Evolutionary conservation across 1,140 invertebrate genomes (phyloP), one percentile per base, ranked within the genome.

Genomic region (Manduca sexta): DNA sequence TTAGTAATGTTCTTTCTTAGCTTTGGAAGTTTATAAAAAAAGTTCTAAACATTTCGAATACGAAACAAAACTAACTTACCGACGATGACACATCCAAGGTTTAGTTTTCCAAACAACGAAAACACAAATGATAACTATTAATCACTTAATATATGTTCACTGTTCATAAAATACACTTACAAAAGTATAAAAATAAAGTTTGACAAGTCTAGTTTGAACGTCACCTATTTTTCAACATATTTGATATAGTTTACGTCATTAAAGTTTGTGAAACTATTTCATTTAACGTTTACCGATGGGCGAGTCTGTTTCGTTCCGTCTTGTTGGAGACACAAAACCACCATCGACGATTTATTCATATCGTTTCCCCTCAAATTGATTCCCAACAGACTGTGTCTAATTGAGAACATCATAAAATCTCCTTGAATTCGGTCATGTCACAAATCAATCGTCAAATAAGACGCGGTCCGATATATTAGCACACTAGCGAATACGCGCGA

Each of bases 331-430:
- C 66, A 69, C 68, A 63, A 75, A 74, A 72, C 65, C 51, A 64
- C 67, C 43, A 59, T 52, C 56, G 56, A 75, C 75, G 70, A 74
- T 82, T 82, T 79, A 83, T 79, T 74, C 75, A 82, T 75, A 53
- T 59, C 68, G 62, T 59, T 64, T 54, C 67, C 73, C 77, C 76
- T 74, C 56, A 64, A 63, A 71, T 56, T 63, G 60, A 76, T 74
- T 76, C 66, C 54, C 53, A 74, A 74, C 71, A 60, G 54, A 67
- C 60, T 73, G 69, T 51, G 65, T 74, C 74, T 80, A 85, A 85
- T 85, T 80, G 69, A 58, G 53, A 70, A 71, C 79, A 85, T 83
- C 67, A 78, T 81, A 73, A 74, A 70, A 54, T 60, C 58, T 69
- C 59, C 47, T 64, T 41, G 51, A 57, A 43, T 68, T 49, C 49